Evolutionary conservation across 2,113 vertebrate species (phyloP), one percentile per base, ranked within the genome.

Genomic region (Anoura caudifer): DNA sequence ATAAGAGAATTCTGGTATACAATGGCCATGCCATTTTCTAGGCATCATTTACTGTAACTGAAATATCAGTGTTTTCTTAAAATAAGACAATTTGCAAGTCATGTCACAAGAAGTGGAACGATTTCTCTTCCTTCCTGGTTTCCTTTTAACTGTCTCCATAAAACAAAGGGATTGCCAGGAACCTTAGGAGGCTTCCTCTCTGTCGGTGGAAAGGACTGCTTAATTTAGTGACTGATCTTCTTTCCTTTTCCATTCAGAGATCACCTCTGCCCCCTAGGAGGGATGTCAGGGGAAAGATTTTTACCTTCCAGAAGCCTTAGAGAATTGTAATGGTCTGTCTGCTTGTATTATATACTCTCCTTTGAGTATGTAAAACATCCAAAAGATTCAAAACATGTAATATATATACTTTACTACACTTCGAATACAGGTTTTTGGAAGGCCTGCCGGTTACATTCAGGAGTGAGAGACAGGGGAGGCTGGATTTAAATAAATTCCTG

Each of bases 151-250:
- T 87, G 87, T 80, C 79, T 96, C 91, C 91, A 97, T 98, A 98
- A 98, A 98, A 98, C 96, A 98, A 98, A 98, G 97, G 80, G 96
- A 98, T 98, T 95, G 95, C 88, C 92, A 87, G 97, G 98, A 98
- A 98, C 96, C 86, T 97, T 96, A 70, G 72, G 84, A 79, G 93
- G 93, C 63, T 85, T 80, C 85, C 96, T 96, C 91, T 92, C 84
- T 79, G 81, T 87, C 56, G 38, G 85, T 77, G 94, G 54, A 97
- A 95, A 98, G 67, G 79, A 84, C 17, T 67, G 24, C 97, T 97
- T 98, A 98, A 98, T 69, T 95, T 93, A 98, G 70, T 98, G 98
- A 75, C 86, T 1, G 41, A 87, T 65, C 47, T 92, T 87, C 72
- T 89, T 90, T 91, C 31, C 79, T 95, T 91, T 95, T 81, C 33